These are phyloP conservation scores for Taeniopygia guttata DNA, from an alignment of 2,797 vertebrate species.

Conservation along the genomic window DNA sequence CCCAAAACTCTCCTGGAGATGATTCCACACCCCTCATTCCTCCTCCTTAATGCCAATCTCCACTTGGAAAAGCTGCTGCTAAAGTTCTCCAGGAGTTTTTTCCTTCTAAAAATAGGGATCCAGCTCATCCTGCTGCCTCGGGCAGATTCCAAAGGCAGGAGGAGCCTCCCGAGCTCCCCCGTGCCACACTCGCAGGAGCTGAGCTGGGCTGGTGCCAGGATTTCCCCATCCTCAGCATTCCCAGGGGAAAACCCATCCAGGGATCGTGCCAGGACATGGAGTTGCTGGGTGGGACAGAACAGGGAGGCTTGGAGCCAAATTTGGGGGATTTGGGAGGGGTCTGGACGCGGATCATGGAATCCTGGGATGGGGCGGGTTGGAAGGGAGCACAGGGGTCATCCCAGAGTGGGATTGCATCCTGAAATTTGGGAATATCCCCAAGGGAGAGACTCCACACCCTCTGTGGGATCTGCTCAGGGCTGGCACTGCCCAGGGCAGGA, in stretches of 20 bases:
- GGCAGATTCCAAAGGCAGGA: background rate
- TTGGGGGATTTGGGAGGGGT: background rate
- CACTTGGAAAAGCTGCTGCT: too few relatives aligned
- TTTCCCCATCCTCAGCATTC: background rate
- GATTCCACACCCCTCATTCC: too few relatives aligned
- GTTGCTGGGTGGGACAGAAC: background rate
- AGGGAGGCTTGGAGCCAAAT: background rate
- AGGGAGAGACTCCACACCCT: too few relatives aligned
- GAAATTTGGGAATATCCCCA: background rate
- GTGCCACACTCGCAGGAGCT: rapidly evolving
- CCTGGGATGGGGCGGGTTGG: background rate
- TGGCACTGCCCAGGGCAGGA: too few relatives aligned
- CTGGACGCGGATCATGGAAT: background rate
- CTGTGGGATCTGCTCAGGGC: background rate
- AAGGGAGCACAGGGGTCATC: background rate
- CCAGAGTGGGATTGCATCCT: background rate
- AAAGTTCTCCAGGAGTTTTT: too few relatives aligned
- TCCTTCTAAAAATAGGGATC: too few relatives aligned
- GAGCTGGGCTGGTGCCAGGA: background rate
- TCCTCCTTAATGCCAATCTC: too few relatives aligned
- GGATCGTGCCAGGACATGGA: background rate
- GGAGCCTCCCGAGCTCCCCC: background rate
- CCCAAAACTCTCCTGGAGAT: background rate
- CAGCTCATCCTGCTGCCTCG: background rate
- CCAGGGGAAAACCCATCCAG: background rate